Percentiles rank a stretch among this genome's conserved stretches.
Conservation (phyloP, 2,888 invertebrate genomes). For the Lasioglossum oenotherae region DNA sequence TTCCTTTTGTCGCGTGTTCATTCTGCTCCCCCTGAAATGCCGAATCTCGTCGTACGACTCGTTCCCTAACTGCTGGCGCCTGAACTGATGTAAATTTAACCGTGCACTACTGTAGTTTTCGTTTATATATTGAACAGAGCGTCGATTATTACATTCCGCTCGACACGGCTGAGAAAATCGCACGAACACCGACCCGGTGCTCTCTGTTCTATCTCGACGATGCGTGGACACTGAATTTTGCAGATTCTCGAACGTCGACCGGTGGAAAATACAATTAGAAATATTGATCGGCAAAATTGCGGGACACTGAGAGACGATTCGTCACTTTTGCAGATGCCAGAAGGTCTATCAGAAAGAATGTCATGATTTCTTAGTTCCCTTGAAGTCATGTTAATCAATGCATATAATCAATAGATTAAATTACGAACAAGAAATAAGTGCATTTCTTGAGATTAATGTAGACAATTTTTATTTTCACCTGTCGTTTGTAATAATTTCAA, state of each 20-base stretch:
- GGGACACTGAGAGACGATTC: neutral
- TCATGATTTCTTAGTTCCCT: too few species aligned
- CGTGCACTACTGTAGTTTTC: neutral
- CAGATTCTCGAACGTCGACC: neutral
- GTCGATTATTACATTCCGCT: neutral
- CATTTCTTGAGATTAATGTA: too few species aligned
- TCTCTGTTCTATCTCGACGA: conserved; percentile 3
- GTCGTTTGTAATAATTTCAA: neutral
- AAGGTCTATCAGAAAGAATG: too few species aligned
- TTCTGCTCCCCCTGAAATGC: too few species aligned
- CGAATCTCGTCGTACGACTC: too few species aligned
- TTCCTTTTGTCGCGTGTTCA: too few species aligned
- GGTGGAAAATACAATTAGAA: neutral
- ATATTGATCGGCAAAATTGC: neutral
- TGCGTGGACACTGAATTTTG: neutral
- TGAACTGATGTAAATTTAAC: neutral
- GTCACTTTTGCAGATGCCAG: too few species aligned
- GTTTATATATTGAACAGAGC: neutral
- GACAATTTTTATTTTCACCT: too few species aligned
- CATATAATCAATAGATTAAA: too few species aligned
- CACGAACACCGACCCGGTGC: neutral
- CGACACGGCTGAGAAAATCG: neutral
- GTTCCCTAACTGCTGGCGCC: too few species aligned
- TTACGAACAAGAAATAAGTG: too few species aligned
- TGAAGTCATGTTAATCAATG: too few species aligned